These are phyloP conservation scores for Frankliniella fusca DNA, from an alignment of 2,888 invertebrate genomes.

Conservation along the genomic window DNA sequence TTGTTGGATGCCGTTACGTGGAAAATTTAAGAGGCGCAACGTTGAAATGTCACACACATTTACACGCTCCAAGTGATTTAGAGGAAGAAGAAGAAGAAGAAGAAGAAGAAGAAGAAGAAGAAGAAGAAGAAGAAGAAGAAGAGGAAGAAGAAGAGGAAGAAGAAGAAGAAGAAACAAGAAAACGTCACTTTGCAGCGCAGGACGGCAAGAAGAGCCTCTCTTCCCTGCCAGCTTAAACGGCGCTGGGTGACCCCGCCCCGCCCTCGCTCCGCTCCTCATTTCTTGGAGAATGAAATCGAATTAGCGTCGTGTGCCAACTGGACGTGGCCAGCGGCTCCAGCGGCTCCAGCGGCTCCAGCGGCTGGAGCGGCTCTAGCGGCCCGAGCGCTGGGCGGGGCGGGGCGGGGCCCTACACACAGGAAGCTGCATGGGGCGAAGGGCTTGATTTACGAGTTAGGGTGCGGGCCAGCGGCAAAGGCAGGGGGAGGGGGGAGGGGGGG, in stretches of 20 bases:
- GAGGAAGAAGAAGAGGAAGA: background rate
- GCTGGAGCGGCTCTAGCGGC: background rate
- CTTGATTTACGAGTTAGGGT: conserved; percentile 5
- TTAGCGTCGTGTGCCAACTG: background rate
- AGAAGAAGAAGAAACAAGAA: too few species aligned
- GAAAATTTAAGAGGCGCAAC: too few species aligned
- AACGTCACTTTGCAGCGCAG: background rate
- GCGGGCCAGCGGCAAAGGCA: background rate
- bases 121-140: background rate
- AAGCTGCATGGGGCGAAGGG: background rate
- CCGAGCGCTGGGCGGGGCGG: background rate
- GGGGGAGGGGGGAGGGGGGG: background rate
- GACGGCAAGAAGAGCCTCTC: background rate
- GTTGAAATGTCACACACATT: too few species aligned
- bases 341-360: background rate
- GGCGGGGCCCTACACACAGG: background rate
- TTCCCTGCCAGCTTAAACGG: background rate
- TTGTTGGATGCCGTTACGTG: too few species aligned
- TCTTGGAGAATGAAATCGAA: conserved; percentile 6
- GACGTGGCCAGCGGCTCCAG: too few species aligned
- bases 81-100: background rate
- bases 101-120: background rate
- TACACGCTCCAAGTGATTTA: background rate
- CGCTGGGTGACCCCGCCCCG: background rate
- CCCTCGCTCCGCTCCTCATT: background rate